A percentile compares a stretch with the other conserved stretches of the same genome.
Conservation (phyloP, 1,140 invertebrate genomes). For the Laodelphax striatellus region DNA sequence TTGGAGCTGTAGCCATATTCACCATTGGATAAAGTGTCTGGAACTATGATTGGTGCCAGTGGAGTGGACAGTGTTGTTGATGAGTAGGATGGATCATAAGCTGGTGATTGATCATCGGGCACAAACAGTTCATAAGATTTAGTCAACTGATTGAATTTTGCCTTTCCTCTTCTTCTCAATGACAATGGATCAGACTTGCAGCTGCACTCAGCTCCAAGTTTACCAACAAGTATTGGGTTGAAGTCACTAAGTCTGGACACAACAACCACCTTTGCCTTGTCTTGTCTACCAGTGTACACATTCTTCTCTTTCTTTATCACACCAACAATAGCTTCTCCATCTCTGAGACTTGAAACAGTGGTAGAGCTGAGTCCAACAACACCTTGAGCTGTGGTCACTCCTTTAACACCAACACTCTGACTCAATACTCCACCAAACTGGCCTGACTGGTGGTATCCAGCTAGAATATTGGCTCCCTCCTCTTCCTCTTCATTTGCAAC, state of each 20-base stretch:
- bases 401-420: slow-evolving; percentile 11
- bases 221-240: slow-evolving; percentile 52
- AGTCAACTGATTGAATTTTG: not conserved
- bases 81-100: not conserved
- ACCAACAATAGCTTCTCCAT: slow-evolving; percentile 23
- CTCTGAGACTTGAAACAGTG: slow-evolving; percentile 19
- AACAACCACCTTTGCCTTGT: slow-evolving; percentile 36
- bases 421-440: slow-evolving; percentile 21
- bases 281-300: slow-evolving; percentile 16
- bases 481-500: slow-evolving; percentile 15
- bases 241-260: slow-evolving; percentile 46
- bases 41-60: not conserved
- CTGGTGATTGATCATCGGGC: not conserved
- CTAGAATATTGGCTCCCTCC: slow-evolving; percentile 18
- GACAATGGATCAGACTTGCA: slow-evolving; percentile 44
- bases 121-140: not conserved
- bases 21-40: not conserved
- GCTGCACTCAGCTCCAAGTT: slow-evolving; percentile 59
- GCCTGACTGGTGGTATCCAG: slow-evolving; percentile 19
- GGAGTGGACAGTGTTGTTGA: slow-evolving; percentile 3
- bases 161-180: slow-evolving; percentile 18
- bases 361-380: slow-evolving; percentile 9
- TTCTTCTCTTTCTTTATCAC: slow-evolving; percentile 20
- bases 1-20: not conserved
- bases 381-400: slow-evolving; percentile 6